A percentile compares a stretch with the other conserved stretches of the same genome.
These are phyloP conservation scores for Prunella fulvescens DNA, from an alignment of 2,113 vertebrate genomes.

Conservation along the genomic window DNA sequence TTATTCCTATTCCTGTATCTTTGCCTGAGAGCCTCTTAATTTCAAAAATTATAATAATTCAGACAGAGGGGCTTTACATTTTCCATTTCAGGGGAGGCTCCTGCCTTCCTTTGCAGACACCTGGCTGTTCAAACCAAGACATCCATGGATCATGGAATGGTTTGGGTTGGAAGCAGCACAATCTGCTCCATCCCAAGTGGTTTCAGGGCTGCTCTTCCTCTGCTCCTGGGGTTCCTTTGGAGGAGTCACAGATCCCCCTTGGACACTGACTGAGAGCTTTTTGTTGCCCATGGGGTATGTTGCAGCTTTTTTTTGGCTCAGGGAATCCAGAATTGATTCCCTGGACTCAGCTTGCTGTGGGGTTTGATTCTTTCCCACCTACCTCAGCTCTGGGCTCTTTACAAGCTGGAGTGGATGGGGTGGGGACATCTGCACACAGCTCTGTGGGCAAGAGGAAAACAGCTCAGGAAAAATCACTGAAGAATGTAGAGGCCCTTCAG, in stretches of 20 bases:
- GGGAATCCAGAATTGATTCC: background rate
- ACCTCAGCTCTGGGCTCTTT: background rate
- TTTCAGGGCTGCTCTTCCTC: background rate
- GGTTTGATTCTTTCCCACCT: background rate
- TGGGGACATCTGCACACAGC: background rate
- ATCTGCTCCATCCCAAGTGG: background rate
- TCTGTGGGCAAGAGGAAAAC: background rate
- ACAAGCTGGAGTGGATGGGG: background rate
- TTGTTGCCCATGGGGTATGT: background rate
- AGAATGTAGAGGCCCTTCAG: background rate
- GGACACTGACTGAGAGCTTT: rapidly evolving
- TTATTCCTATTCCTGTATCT: background rate
- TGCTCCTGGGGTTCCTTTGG: background rate
- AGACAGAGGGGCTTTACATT: background rate
- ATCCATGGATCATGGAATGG: background rate
- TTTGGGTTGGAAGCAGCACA: background rate
- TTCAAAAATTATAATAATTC: background rate
- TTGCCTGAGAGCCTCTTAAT: background rate
- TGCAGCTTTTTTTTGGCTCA: background rate
- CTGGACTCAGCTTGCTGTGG: background rate
- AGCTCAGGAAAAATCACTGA: background rate
- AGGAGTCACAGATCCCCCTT: background rate
- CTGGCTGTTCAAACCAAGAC: background rate
- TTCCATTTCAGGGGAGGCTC: background rate
- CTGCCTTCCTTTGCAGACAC: background rate